These are phyloP conservation scores for Xanthorhoe spadicearia DNA, from an alignment of 2,888 invertebrate species.

Conservation along the genomic window DNA sequence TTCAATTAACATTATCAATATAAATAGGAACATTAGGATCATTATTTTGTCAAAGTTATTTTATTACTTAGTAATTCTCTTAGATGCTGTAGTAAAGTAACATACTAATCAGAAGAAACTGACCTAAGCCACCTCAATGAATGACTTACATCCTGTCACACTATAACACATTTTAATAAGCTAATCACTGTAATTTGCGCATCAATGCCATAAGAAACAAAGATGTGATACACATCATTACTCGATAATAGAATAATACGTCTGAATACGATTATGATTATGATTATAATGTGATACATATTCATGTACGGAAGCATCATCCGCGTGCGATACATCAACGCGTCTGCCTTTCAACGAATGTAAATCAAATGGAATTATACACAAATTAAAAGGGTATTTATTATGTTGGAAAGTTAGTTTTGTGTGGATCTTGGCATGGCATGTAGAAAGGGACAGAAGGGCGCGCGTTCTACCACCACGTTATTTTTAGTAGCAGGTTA, in stretches of 20 bases:
- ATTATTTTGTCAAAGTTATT: too few species aligned
- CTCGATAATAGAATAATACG: constrained; percentile 30
- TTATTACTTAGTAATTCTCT: too few species aligned
- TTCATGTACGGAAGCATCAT: constrained; percentile 24
- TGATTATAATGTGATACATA: constrained; percentile 25
- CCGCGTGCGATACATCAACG: constrained; percentile 38
- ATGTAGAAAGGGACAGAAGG: not conserved
- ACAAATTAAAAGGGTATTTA: constrained; percentile 28
- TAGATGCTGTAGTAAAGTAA: not conserved
- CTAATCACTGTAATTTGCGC: constrained; percentile 14
- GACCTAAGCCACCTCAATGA: not conserved
- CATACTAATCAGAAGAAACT: not conserved
- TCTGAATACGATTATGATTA: constrained; percentile 14
- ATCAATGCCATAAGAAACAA: constrained; percentile 16
- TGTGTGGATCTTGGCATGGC: not conserved
- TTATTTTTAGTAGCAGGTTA: not conserved
- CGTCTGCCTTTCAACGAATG: constrained; percentile 33
- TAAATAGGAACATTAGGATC: too few species aligned
- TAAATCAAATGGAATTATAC: constrained; percentile 19
- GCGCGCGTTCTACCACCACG: not conserved
- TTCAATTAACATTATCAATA: too few species aligned
- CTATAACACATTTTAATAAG: not conserved
- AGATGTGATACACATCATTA: constrained; percentile 29
- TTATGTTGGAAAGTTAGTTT: constrained; percentile 37
- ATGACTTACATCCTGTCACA: not conserved